These are phyloP conservation scores for Zingel zingel DNA, from an alignment of 2,113 vertebrate genomes.

Conservation along the genomic window DNA sequence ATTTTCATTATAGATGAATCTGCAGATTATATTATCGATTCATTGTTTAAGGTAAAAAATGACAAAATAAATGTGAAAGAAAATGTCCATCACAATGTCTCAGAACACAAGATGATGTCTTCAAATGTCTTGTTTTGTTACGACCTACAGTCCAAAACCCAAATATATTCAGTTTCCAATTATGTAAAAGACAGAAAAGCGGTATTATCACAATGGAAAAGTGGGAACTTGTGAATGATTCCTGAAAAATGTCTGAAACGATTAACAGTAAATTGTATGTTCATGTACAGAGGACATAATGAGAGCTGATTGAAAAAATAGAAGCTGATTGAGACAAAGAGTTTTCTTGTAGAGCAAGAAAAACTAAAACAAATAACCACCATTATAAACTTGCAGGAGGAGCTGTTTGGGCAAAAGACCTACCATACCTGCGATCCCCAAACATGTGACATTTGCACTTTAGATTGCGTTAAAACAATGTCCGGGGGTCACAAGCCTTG, in stretches of 20 bases:
- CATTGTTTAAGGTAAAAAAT: not conserved
- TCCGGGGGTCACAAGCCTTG: not conserved
- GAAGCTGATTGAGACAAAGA: not conserved
- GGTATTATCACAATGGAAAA: not conserved
- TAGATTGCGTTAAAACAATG: not conserved
- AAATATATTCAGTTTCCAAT: not conserved
- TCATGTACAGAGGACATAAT: not conserved
- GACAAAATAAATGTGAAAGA: no score
- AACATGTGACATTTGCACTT: constrained; percentile 1
- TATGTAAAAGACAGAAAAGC: not conserved
- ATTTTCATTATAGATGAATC: not conserved
- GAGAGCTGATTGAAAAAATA: not conserved
- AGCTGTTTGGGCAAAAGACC: not conserved
- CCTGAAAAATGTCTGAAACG: not conserved
- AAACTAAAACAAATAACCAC: not conserved
- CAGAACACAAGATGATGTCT: not conserved
- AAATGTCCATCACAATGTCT: not conserved
- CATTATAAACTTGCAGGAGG: not conserved
- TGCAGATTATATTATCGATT: not conserved
- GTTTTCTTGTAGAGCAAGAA: not conserved
- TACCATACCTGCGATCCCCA: not conserved
- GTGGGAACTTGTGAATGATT: not conserved
- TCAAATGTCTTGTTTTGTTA: not conserved
- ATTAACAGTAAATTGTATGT: not conserved
- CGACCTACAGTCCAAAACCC: not conserved